A percentile compares a stretch with the other conserved stretches of the same genome.
phyloP scores from a whole-genome alignment of 2,888 invertebrate genomes.

The Lasioglossum oenotherae region DNA sequence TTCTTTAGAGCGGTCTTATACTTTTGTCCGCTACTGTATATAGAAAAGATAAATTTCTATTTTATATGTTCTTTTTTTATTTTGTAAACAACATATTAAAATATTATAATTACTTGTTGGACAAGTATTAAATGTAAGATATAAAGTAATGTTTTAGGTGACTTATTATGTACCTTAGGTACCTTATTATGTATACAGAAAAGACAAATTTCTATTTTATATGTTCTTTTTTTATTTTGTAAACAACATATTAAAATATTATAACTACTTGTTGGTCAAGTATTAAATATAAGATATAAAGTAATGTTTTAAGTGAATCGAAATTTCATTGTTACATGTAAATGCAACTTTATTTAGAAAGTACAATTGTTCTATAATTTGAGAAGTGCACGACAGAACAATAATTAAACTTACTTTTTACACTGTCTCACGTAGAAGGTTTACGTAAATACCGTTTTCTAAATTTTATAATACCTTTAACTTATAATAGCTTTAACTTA shows the following conservation, averaged over 20 bases:
- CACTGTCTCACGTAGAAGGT: conserved; percentile 32
- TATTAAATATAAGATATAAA: not conserved
- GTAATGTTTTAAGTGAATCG: not conserved
- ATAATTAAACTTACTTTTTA: conserved; percentile 55
- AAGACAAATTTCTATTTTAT: not conserved
- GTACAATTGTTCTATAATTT: conserved; percentile 27
- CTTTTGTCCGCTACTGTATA: too few species aligned
- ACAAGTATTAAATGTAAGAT: too few species aligned
- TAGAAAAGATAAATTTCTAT: too few species aligned
- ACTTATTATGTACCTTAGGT: too few species aligned
- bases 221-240: not conserved
- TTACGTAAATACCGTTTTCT: conserved; percentile 27
- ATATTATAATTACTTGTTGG: too few species aligned
- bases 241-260: not conserved
- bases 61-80: too few species aligned
- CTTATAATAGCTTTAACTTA: conserved; percentile 10
- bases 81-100: too few species aligned
- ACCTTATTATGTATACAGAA: too few species aligned
- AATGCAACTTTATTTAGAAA: conserved; percentile 55
- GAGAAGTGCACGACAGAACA: not conserved
- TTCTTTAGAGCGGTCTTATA: too few species aligned
- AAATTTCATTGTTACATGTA: conserved; percentile 35
- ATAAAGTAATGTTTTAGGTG: too few species aligned
- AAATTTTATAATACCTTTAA: conserved; percentile 21
- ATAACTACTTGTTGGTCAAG: not conserved